Conservation (phyloP, 2,888 invertebrate genomes). For the Ectemnius cavifrons region DNA sequence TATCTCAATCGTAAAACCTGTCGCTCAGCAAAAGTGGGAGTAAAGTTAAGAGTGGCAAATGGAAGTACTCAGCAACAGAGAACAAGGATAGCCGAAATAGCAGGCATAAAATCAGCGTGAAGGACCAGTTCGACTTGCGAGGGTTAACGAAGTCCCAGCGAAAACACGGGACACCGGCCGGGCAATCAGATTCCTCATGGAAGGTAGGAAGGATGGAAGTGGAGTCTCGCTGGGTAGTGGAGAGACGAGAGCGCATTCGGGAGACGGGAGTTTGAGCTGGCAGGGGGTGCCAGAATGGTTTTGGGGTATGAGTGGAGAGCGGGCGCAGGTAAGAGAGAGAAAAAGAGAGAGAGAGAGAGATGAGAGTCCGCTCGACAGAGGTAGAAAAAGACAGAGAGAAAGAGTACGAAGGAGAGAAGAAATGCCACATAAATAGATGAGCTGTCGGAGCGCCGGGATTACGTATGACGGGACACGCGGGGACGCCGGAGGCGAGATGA, state of each 20-base stretch:
- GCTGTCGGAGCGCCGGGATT: conserved; percentile 65
- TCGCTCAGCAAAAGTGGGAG: too few relatives aligned
- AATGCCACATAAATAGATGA: conserved; percentile 69
- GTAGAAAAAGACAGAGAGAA: conserved; percentile 32
- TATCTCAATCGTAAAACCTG: too few relatives aligned
- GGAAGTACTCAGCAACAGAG: too few relatives aligned
- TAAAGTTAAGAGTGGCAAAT: too few relatives aligned
- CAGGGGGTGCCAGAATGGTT: conserved; percentile 6
- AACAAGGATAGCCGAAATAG: neutral
- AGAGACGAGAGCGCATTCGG: neutral
- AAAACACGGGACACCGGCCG: too few relatives aligned
- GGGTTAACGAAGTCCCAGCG: too few relatives aligned
- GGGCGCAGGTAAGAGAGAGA: conserved; percentile 19
- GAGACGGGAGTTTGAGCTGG: neutral
- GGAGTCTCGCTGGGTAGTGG: too few relatives aligned
- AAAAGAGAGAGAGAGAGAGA: conserved; percentile 14
- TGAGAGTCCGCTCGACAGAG: neutral
- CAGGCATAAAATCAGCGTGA: too few relatives aligned
- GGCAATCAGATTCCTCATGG: too few relatives aligned
- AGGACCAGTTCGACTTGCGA: too few relatives aligned
- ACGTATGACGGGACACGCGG: conserved; percentile 66
- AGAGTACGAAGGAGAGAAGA: conserved; percentile 40
- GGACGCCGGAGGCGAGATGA: conserved; percentile 71
- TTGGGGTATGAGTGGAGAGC: conserved; percentile 41
- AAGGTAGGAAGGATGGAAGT: too few relatives aligned